A percentile compares a stretch with the other conserved stretches of the same genome.
Evolutionary conservation across 2,888 invertebrate species (phyloP).

Genomic region (Rhodophaea formosa): DNA sequence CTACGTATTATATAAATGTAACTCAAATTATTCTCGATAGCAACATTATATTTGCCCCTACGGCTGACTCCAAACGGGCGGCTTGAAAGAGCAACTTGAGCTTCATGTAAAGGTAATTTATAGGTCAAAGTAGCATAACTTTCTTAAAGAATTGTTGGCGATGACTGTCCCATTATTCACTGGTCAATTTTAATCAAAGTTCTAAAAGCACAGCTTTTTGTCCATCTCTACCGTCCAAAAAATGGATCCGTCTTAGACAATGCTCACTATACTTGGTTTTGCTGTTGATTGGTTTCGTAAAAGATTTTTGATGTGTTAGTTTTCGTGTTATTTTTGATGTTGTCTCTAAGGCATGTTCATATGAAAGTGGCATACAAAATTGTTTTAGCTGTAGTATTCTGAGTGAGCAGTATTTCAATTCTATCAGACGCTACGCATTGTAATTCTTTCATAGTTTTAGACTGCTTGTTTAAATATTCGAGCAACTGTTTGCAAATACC

Average conservation of each 20-base stretch:
- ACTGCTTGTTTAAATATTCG: too few species aligned
- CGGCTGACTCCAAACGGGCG: too few species aligned
- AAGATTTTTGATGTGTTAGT: background rate
- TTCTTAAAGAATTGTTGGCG: background rate
- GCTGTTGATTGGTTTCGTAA: conserved; percentile 16
- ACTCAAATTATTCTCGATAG: too few species aligned
- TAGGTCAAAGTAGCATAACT: background rate
- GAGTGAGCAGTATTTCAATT: background rate
- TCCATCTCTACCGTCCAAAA: conserved; percentile 62
- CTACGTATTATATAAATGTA: too few species aligned
- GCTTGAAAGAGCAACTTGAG: too few species aligned
- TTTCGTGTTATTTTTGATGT: background rate
- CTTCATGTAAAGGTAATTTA: too few species aligned
- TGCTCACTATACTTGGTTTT: conserved; percentile 34
- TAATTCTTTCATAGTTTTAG: too few species aligned
- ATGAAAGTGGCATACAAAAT: background rate
- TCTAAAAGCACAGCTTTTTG: conserved; percentile 50
- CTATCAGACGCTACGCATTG: background rate
- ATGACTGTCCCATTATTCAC: conserved; percentile 13
- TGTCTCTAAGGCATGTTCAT: background rate
- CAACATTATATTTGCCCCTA: too few species aligned
- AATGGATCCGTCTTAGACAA: conserved; percentile 58
- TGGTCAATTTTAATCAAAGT: conserved; percentile 28
- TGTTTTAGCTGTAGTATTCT: background rate
- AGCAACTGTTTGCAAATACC: too few species aligned